Evolutionary conservation across 2,113 vertebrate species (phyloP), one percentile per base, ranked within the genome.

Genomic region (Neotoma lepida): DNA sequence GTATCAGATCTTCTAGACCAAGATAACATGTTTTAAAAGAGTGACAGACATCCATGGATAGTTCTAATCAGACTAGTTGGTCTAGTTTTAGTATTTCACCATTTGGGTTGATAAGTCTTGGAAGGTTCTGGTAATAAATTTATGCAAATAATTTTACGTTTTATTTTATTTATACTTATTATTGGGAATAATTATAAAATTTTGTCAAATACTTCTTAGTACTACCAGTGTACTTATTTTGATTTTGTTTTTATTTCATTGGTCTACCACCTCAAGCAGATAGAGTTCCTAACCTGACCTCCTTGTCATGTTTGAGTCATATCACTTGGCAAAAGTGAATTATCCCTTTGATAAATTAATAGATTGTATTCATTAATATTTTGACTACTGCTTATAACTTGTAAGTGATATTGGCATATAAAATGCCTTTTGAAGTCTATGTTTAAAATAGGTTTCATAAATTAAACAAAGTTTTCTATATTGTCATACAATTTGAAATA

Each of bases 81-180:
- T 3, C 88, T 89, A 14, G 6, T 88, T 63, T 91, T 70, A 66
- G 76, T 85, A 68, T 58, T 91, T 84, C 54, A 76, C 49, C 39
- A 46, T 84, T 84, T 39, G 5, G 4, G 2, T 35, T 76, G 10
- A 82, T 78, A 17, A 17, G 30, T 68, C 77, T 92, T 74, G 41
- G 30, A 73, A 13, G 6, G 70, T 30, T 85, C 90, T 88, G 24
- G 15, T 68, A 71, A 66, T 14, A 89, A 18, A 56, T 64, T 89
- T 17, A 64, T 70, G 66, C 15, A 91, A 64, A 76, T 73, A 90
- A 81, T 87, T 71, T n/a, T 15, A 78, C 14, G 71, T 93, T 81
- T 33, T 20, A 61, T 54, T 82, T 96, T 54, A 86, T 44, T 86
- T 94, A 78, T 51, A 90, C 17, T 90, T 68, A 70, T 70, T 58